A percentile compares a stretch with the other conserved stretches of the same genome.
phyloP scores from a whole-genome alignment of 2,797 vertebrate species.

The Melanotaenia boesemani region DNA sequence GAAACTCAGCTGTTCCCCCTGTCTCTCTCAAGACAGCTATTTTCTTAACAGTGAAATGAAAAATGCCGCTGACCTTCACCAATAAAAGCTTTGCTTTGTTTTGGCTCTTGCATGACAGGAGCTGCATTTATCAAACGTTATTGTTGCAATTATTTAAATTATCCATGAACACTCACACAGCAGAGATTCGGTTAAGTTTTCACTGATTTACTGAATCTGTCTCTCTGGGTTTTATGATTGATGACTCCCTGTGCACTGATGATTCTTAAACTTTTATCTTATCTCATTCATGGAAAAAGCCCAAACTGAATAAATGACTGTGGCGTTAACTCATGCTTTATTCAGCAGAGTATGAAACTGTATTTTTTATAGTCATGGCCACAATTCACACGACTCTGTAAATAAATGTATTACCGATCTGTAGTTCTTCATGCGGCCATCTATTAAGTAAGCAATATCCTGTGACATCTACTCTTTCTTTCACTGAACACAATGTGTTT shows the following conservation, averaged over 20 bases:
- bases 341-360: slow-evolving; percentile 30
- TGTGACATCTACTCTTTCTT: not conserved
- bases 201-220: slow-evolving; percentile 22
- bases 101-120: slow-evolving; percentile 38
- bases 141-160: slow-evolving; percentile 51
- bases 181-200: slow-evolving; percentile 12
- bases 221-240: slow-evolving; percentile 35
- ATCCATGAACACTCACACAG: slow-evolving; percentile 29
- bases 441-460: not conserved
- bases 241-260: slow-evolving; percentile 36
- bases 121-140: slow-evolving; percentile 39
- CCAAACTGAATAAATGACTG: slow-evolving; percentile 46
- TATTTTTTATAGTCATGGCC: slow-evolving; percentile 45
- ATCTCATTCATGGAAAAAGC: slow-evolving; percentile 27
- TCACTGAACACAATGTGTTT: not conserved
- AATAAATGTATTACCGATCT: slow-evolving; percentile 38
- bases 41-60: slow-evolving; percentile 14
- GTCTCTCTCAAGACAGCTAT: slow-evolving; percentile 3
- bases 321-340: slow-evolving; percentile 37
- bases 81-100: slow-evolving; percentile 48
- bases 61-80: slow-evolving; percentile 37
- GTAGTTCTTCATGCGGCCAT: not conserved
- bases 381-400: slow-evolving; percentile 25
- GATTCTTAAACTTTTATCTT: slow-evolving; percentile 54
- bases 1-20: slow-evolving; percentile 21